A percentile compares a stretch with the other conserved stretches of the same genome.
Evolutionary conservation across 2,888 invertebrate species (phyloP).

Genomic region (Acanthosepion pharaonis): DNA sequence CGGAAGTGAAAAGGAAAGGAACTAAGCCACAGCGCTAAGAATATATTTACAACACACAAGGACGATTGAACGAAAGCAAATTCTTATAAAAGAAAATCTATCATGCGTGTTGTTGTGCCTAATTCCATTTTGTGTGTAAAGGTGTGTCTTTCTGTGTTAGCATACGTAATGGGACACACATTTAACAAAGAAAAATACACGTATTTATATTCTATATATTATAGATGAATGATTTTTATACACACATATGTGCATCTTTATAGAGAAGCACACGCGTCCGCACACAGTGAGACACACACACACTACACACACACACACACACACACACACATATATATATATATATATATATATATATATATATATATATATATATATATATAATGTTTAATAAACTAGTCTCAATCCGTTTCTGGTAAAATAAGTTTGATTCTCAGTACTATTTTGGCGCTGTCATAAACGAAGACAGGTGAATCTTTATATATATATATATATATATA

Average conservation of each 20-base stretch:
- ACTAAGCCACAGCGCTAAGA: no score
- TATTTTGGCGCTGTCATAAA: no score
- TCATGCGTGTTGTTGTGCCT: neutral
- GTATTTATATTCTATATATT: neutral
- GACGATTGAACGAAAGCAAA: no score
- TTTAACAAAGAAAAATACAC: neutral
- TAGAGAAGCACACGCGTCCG: neutral
- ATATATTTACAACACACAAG: no score
- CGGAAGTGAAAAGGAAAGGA: no score
- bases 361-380: slow-evolving; percentile 39
- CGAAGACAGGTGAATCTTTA: neutral
- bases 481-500: neutral
- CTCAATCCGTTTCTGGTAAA: no score
- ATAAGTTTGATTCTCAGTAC: no score
- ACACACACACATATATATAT: neutral
- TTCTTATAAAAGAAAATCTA: no score
- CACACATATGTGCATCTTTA: neutral
- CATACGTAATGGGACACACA: neutral
- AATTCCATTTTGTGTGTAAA: neutral
- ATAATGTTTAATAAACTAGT: neutral
- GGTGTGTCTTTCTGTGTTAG: neutral
- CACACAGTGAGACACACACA: neutral
- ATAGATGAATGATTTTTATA: neutral
- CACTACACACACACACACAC: neutral
- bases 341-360: slow-evolving; percentile 38